Evolutionary conservation across 2,113 vertebrate genomes (phyloP).

Genomic region (Pagrus major): DNA sequence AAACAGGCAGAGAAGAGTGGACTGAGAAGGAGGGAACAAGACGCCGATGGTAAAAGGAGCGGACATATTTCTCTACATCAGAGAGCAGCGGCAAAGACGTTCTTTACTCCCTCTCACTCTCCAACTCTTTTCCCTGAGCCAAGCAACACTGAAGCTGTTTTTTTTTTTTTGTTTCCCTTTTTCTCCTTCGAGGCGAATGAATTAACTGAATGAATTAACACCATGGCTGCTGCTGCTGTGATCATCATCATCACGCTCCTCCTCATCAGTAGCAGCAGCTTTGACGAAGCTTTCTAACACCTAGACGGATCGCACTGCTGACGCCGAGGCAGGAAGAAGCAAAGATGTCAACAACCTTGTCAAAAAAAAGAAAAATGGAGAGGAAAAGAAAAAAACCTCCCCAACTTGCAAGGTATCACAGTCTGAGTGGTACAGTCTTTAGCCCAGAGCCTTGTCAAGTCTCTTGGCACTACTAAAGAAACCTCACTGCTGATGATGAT

Average conservation of each 20-base stretch:
- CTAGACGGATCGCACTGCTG: conserved; percentile 72
- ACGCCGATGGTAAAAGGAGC: conserved; percentile 51
- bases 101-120: conserved; percentile 45
- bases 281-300: conserved; percentile 75
- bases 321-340: conserved; percentile 72
- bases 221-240: conserved; percentile 62
- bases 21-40: conserved; percentile 31
- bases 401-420: conserved; percentile 62
- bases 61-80: conserved; percentile 64
- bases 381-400: neutral
- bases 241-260: conserved; percentile 70
- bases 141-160: conserved; percentile 62
- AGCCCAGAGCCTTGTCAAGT: conserved; percentile 73
- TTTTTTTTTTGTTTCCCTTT: conserved; percentile 49
- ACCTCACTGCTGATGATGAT: conserved; percentile 60
- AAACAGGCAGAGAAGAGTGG: conserved; percentile 47
- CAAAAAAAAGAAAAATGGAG: conserved; percentile 45
- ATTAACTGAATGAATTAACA: conserved; percentile 80
- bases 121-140: conserved; percentile 62
- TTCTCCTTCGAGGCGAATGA: conserved; percentile 70
- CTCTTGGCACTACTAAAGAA: conserved; percentile 70
- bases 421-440: conserved; percentile 64
- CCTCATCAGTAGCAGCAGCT: conserved; percentile 65
- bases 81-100: conserved; percentile 48
- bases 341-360: conserved; percentile 73